phyloP scores from a whole-genome alignment of 2,113 vertebrate species.

The Hypanus sabinus region DNA sequence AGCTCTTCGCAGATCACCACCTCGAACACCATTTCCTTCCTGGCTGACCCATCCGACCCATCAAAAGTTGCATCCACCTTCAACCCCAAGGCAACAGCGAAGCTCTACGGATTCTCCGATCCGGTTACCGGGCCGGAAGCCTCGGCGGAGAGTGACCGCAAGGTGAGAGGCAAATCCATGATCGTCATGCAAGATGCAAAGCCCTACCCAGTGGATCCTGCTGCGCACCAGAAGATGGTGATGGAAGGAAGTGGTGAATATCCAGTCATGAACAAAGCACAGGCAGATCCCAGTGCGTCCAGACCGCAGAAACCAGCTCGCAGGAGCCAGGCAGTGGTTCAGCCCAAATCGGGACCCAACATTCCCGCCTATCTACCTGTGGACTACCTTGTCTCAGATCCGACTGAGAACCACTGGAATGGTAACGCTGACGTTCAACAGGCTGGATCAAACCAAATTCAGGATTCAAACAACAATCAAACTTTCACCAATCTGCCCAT shows the following conservation, averaged over 20 bases:
- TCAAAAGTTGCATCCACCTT: slow-evolving; percentile 56
- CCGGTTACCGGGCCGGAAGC: not conserved
- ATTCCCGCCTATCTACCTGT: not conserved
- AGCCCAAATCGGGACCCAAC: not conserved
- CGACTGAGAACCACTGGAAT: not conserved
- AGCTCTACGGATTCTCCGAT: slow-evolving; percentile 46
- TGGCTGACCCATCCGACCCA: slow-evolving; percentile 45
- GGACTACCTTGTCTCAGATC: no score
- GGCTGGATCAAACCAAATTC: no score
- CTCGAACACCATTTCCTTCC: not conserved
- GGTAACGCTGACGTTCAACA: not conserved
- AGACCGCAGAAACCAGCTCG: slow-evolving; percentile 46
- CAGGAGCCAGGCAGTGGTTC: slow-evolving; percentile 42
- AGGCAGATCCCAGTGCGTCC: no score
- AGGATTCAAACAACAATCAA: not conserved
- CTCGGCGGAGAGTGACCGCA: slow-evolving; percentile 39
- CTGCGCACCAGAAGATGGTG: not conserved
- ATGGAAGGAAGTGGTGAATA: not conserved
- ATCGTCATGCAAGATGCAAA: slow-evolving; percentile 54
- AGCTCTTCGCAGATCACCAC: not conserved
- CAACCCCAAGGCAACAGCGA: slow-evolving; percentile 60
- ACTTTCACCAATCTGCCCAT: not conserved
- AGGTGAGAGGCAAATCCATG: slow-evolving; percentile 50
- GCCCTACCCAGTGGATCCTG: slow-evolving; percentile 37
- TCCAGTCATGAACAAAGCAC: not conserved